Evolutionary conservation across 1,140 invertebrate species (phyloP).

Genomic region (Arion vulgaris): DNA sequence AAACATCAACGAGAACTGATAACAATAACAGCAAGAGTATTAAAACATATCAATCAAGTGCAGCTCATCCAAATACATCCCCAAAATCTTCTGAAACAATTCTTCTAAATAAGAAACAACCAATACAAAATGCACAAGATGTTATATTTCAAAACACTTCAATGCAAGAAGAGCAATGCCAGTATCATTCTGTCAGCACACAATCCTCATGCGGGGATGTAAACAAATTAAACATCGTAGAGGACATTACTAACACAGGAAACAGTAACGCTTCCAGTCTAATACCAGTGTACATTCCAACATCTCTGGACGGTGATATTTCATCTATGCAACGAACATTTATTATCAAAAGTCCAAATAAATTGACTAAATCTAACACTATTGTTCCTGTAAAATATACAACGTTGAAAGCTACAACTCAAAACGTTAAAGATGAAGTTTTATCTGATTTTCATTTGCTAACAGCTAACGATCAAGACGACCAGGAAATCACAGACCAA

Average conservation of each 20-base stretch:
- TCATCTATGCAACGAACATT: not conserved
- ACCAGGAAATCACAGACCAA: not conserved
- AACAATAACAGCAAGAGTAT: too few relatives aligned
- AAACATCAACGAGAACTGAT: too few relatives aligned
- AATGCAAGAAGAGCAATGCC: too few relatives aligned
- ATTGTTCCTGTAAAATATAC: not conserved
- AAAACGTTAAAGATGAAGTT: too few relatives aligned
- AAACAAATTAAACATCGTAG: not conserved
- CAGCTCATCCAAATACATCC: too few relatives aligned
- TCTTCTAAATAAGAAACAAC: too few relatives aligned
- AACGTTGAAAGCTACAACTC: not conserved
- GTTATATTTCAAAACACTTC: too few relatives aligned
- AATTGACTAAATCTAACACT: not conserved
- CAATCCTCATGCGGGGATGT: not conserved
- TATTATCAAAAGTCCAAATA: not conserved
- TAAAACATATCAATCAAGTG: too few relatives aligned
- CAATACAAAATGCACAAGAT: too few relatives aligned
- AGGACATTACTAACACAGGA: not conserved
- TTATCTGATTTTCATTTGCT: not conserved
- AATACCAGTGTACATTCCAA: constrained; percentile 6
- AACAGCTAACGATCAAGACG: too few relatives aligned
- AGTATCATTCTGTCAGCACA: not conserved
- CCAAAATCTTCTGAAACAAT: too few relatives aligned
- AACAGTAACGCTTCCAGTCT: not conserved
- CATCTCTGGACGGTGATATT: not conserved